Percentiles rank a stretch among this genome's conserved stretches.
Evolutionary conservation across 1,140 invertebrate genomes (phyloP).

Genomic region (Colletes gigas): DNA sequence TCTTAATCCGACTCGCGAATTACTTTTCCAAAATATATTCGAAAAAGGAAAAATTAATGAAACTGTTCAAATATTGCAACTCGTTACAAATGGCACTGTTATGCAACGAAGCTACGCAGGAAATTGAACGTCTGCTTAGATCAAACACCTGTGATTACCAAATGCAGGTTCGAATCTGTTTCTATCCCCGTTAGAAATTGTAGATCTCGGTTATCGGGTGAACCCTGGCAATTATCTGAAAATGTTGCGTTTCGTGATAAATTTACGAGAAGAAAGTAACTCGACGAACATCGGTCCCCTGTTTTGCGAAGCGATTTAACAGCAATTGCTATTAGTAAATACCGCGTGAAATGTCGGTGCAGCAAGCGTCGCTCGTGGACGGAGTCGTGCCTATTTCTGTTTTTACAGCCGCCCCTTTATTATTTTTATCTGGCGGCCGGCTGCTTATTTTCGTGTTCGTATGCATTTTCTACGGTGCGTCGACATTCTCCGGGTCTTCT

Average conservation of each 20-base stretch:
- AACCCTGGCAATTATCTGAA: too few species aligned
- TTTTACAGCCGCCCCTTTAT: conserved; percentile 65
- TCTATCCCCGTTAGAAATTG: too few species aligned
- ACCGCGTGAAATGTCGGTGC: conserved; percentile 13
- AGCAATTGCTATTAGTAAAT: conserved; percentile 16
- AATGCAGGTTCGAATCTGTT: too few species aligned
- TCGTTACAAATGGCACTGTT: too few species aligned
- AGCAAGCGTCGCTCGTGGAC: background rate
- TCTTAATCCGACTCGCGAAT: background rate
- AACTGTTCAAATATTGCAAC: too few species aligned
- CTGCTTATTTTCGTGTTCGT: conserved; percentile 69
- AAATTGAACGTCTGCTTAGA: too few species aligned
- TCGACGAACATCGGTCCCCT: background rate
- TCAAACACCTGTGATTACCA: too few species aligned
- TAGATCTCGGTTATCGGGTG: too few species aligned
- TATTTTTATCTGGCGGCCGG: conserved; percentile 69
- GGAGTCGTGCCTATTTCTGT: conserved; percentile 61
- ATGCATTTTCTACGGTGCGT: conserved; percentile 70
- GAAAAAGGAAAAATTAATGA: background rate
- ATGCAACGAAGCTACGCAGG: too few species aligned
- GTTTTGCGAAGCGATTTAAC: background rate
- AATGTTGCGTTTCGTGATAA: too few species aligned
- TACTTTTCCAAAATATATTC: too few species aligned
- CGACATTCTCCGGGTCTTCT: conserved; percentile 59
- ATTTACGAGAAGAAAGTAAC: background rate